Conservation (phyloP, 2,888 invertebrate genomes). For the Oeneis ivallda region DNA sequence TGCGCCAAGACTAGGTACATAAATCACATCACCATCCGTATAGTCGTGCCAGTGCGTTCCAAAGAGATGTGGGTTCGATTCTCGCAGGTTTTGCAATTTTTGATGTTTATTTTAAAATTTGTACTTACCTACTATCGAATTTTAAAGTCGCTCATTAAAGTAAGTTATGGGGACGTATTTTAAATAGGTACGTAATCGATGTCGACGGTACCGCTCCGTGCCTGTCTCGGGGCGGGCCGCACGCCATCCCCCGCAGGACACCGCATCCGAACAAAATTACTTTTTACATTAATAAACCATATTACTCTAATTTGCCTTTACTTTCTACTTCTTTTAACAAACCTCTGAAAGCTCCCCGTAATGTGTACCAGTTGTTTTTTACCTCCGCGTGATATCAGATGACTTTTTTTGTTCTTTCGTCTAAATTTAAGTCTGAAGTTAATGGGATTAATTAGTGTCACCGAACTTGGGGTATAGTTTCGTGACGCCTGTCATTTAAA, state of each 20-base stretch:
- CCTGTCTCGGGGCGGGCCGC: conserved; percentile 60
- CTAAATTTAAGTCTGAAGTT: conserved; percentile 39
- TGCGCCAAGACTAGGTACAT: too few relatives aligned
- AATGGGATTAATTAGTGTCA: conserved; percentile 31
- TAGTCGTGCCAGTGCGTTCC: too few relatives aligned
- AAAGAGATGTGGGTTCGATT: too few relatives aligned
- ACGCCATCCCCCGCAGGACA: conserved; percentile 57
- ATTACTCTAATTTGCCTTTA: conserved; percentile 78
- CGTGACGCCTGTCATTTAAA: conserved; percentile 29
- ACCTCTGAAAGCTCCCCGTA: conserved; percentile 70
- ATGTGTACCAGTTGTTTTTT: conserved; percentile 79
- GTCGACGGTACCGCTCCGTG: conserved; percentile 51
- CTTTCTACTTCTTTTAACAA: conserved; percentile 79
- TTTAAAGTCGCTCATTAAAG: conserved; percentile 5
- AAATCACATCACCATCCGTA: too few relatives aligned
- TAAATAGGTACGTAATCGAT: conserved; percentile 40
- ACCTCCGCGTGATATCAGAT: conserved; percentile 68
- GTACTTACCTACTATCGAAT: neutral
- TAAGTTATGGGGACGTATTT: conserved; percentile 16
- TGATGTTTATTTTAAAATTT: too few relatives aligned
- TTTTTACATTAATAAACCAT: conserved; percentile 78
- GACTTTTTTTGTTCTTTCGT: conserved; percentile 57
- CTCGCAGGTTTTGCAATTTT: too few relatives aligned
- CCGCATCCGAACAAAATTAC: conserved; percentile 72
- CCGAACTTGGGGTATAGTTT: conserved; percentile 18